These are phyloP conservation scores for Forficula auricularia DNA, from an alignment of 1,140 invertebrate species.

Conservation along the genomic window DNA sequence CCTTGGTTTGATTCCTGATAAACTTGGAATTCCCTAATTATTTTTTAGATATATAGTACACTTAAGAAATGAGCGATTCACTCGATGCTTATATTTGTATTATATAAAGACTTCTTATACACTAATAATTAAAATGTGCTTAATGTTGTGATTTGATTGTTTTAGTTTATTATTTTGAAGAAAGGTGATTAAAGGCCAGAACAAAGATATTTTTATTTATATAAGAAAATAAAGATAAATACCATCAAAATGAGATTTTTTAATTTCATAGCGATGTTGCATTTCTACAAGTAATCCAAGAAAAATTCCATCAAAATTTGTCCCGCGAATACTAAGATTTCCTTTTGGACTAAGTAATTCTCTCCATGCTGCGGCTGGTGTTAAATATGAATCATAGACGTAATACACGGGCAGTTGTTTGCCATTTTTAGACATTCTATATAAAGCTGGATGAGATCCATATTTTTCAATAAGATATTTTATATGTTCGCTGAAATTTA, in stretches of 20 bases:
- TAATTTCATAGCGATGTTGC: slow-evolving; percentile 28
- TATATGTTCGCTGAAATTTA: slow-evolving; percentile 27
- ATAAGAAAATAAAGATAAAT: slow-evolving; percentile 4
- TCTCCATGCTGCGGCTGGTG: slow-evolving; percentile 29
- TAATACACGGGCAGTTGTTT: slow-evolving; percentile 34
- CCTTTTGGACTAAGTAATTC: slow-evolving; percentile 30
- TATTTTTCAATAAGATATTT: slow-evolving; percentile 23
- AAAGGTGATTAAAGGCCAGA: too few species aligned
- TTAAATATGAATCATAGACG: slow-evolving; percentile 37
- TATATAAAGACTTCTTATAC: too few species aligned
- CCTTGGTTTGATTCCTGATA: too few species aligned
- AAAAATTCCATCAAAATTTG: slow-evolving; percentile 35
- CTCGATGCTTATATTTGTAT: too few species aligned
- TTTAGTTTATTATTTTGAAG: too few species aligned
- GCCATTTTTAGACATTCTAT: slow-evolving; percentile 28
- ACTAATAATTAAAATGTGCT: too few species aligned
- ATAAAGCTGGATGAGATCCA: slow-evolving; percentile 31
- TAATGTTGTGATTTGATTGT: too few species aligned
- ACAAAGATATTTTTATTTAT: too few species aligned
- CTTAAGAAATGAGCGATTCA: too few species aligned
- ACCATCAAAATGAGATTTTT: slow-evolving; percentile 38
- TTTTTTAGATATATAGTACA: too few species aligned
- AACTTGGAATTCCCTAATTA: too few species aligned
- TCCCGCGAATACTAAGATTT: slow-evolving; percentile 30
- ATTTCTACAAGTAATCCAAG: slow-evolving; percentile 32